These are phyloP conservation scores for Phylloscopus trochiloides DNA, from an alignment of 2,113 vertebrate species.

Conservation along the genomic window DNA sequence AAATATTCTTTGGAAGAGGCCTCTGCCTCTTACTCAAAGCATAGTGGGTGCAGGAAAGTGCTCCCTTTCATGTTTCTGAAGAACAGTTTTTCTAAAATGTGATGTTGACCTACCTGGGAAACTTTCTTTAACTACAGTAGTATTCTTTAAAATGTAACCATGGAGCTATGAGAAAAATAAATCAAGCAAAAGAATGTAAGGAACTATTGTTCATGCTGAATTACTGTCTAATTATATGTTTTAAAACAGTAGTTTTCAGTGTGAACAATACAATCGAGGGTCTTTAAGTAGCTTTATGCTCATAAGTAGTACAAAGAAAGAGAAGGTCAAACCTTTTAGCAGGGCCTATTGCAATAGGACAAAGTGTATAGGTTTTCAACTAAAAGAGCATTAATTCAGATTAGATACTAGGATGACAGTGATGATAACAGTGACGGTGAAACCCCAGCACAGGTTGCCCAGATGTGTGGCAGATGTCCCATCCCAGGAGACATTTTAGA, in stretches of 20 bases:
- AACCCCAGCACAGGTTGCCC: neutral
- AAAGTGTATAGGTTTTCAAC: neutral
- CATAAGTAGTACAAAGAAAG: neutral
- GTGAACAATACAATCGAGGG: neutral
- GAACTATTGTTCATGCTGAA: neutral
- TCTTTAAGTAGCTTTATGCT: neutral
- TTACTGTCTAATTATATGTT: neutral
- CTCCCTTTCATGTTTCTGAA: neutral
- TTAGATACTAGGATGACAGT: neutral
- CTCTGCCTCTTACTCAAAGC: neutral
- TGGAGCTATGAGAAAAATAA: neutral
- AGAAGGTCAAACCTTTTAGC: neutral
- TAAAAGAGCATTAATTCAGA: neutral
- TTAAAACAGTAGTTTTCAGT: neutral
- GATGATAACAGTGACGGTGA: rapidly evolving
- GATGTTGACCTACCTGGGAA: neutral
- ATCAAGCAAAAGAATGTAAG: neutral
- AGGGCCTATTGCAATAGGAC: neutral
- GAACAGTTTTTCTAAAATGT: neutral
- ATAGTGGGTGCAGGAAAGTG: rapidly evolving
- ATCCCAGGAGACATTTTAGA: neutral
- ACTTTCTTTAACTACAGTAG: neutral
- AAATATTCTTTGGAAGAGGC: neutral
- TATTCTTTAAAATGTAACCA: neutral
- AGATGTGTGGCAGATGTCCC: no score